Evolutionary conservation across 2,797 vertebrate genomes (phyloP).

Genomic region (Decapterus maruadsi): DNA sequence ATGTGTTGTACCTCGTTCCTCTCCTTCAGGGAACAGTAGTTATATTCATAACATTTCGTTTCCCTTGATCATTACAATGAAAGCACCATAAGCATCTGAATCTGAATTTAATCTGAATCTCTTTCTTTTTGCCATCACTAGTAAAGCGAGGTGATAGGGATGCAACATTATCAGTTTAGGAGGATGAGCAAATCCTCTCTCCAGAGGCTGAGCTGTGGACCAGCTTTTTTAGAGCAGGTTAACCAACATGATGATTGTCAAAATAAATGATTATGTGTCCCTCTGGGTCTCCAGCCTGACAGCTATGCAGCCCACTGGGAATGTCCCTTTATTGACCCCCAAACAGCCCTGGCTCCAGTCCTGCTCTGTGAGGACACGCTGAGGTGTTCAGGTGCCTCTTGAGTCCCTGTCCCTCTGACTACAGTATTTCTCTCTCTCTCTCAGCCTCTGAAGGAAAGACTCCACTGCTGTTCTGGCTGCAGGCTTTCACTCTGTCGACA

Average conservation of each 20-base stretch:
- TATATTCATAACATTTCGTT: too few species aligned
- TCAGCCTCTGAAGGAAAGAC: conserved; percentile 20
- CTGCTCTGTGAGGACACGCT: conserved; percentile 35
- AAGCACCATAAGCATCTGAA: neutral
- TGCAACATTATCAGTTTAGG: too few species aligned
- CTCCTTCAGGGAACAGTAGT: too few species aligned
- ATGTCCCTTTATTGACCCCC: neutral
- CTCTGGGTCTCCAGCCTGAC: neutral
- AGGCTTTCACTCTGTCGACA: conserved; percentile 37
- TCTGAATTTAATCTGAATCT: neutral
- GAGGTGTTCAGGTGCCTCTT: conserved; percentile 46
- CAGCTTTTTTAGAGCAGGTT: neutral
- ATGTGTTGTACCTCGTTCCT: too few species aligned
- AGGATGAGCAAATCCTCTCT: too few species aligned
- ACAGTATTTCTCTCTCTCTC: conserved; percentile 18
- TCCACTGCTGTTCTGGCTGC: conserved; percentile 22
- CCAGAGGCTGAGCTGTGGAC: neutral
- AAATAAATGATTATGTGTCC: neutral
- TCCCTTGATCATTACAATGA: too few species aligned
- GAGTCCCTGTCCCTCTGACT: conserved; percentile 15
- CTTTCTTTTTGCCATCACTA: too few species aligned
- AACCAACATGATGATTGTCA: neutral
- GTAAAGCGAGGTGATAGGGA: too few species aligned
- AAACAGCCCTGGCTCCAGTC: neutral
- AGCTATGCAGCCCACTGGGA: neutral